These are phyloP conservation scores for Podiceps cristatus DNA, from an alignment of 2,113 vertebrate species.

Conservation along the genomic window DNA sequence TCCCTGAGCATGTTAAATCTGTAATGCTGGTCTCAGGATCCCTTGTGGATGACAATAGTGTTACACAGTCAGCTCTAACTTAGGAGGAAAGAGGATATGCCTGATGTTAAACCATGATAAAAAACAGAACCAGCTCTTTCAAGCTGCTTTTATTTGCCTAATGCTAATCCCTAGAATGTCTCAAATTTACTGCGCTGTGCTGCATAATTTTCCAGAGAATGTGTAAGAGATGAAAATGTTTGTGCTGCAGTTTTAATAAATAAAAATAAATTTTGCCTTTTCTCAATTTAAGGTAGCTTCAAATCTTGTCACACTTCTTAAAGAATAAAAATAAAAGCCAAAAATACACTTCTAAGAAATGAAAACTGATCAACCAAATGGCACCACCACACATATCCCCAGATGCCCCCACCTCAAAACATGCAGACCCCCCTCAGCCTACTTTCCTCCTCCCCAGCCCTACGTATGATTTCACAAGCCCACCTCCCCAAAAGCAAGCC, in stretches of 20 bases:
- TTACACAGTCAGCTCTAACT: slow-evolving; percentile 75
- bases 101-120: slow-evolving; percentile 49
- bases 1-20: slow-evolving; percentile 80
- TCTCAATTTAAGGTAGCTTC: not conserved
- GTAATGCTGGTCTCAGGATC: slow-evolving; percentile 79
- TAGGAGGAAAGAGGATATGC: slow-evolving; percentile 61
- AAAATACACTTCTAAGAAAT: not conserved
- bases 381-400: too few relatives aligned
- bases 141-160: slow-evolving; percentile 39
- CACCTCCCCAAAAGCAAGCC: not conserved
- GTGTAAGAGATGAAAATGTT: not conserved
- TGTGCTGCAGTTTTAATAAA: not conserved
- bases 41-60: slow-evolving; percentile 78
- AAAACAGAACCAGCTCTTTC: slow-evolving; percentile 10
- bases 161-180: slow-evolving; percentile 12
- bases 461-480: not conserved
- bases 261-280: not conserved
- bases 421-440: not conserved
- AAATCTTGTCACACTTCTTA: not conserved
- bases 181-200: slow-evolving; percentile 33
- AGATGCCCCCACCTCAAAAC: not conserved
- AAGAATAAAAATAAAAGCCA: not conserved
- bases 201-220: not conserved
- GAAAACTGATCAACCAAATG: not conserved
- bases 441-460: not conserved